Evolutionary conservation across 2,888 invertebrate species (phyloP).

Genomic region (Galerucella nymphaeae): DNA sequence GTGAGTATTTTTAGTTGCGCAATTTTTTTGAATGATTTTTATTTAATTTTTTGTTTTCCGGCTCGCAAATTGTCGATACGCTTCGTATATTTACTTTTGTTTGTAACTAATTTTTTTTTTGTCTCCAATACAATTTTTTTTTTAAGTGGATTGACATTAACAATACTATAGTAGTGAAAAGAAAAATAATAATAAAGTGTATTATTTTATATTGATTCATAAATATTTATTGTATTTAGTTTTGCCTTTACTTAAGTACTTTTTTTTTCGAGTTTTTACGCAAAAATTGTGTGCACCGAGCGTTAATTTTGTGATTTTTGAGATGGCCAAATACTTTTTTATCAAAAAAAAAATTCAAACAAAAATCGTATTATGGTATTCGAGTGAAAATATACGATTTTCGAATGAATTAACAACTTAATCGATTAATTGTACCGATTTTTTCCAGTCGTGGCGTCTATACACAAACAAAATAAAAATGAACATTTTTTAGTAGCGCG

Average conservation of each 20-base stretch:
- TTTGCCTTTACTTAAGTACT: constrained; percentile 44
- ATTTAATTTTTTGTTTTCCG: background rate
- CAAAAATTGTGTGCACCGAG: constrained; percentile 14
- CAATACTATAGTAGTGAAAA: constrained; percentile 44
- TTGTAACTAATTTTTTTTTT: constrained; percentile 24
- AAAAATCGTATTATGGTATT: no score
- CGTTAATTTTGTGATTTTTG: constrained; percentile 25
- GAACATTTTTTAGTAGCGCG: constrained; percentile 35
- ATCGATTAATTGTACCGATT: constrained; percentile 42
- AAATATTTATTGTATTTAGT: constrained; percentile 54
- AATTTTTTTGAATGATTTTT: background rate
- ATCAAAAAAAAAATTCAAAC: no score
- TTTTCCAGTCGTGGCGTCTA: constrained; percentile 39
- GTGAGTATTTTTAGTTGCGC: background rate
- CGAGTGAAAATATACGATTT: constrained; percentile 2
- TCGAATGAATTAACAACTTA: constrained; percentile 13
- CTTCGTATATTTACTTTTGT: constrained; percentile 8
- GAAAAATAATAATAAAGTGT: constrained; percentile 43
- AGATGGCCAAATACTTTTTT: constrained; percentile 23
- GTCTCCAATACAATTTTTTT: constrained; percentile 29
- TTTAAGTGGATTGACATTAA: constrained; percentile 39
- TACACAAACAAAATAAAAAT: constrained; percentile 39
- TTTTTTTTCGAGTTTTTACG: constrained; percentile 28
- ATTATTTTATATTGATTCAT: constrained; percentile 49
- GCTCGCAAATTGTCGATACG: constrained; percentile 7